Conservation (phyloP, 2,113 vertebrate genomes). For the Pelecanus crispus region DNA sequence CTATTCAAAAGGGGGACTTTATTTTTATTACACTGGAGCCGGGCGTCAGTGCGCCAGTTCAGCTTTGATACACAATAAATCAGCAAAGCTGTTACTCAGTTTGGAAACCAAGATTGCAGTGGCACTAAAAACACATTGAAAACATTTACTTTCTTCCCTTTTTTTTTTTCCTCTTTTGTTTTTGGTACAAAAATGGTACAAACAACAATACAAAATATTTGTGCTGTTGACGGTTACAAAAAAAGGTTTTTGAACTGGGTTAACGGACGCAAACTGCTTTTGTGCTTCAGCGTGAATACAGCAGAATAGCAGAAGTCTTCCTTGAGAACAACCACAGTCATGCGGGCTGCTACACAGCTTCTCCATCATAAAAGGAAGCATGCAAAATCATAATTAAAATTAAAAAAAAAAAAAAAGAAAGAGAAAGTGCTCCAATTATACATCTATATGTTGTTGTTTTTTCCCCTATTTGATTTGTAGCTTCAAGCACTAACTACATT, state of each 20-base stretch:
- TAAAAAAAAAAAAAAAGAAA: constrained; percentile 34
- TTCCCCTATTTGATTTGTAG: constrained; percentile 54
- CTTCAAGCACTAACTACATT: constrained; percentile 78
- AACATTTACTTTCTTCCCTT: constrained; percentile 75
- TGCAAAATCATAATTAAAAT: constrained; percentile 79
- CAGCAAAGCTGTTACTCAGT: constrained; percentile 83
- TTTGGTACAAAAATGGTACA: constrained; percentile 97
- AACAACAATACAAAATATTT: constrained; percentile 99
- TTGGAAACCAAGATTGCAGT: constrained; percentile 82
- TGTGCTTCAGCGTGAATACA: constrained; percentile 67
- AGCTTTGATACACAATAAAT: constrained; percentile 80
- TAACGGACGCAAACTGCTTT: constrained; percentile 73
- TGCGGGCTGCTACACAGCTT: constrained; percentile 81
- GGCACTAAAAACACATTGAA: constrained; percentile 89
- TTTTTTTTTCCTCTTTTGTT: constrained; percentile 49
- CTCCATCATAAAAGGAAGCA: constrained; percentile 86
- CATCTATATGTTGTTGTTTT: constrained; percentile 46
- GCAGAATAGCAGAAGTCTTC: constrained; percentile 73
- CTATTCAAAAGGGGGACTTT: constrained; percentile 71
- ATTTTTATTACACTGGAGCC: constrained; percentile 72
- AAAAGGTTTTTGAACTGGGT: constrained; percentile 75
- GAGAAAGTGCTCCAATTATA: constrained; percentile 68
- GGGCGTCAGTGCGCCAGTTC: constrained; percentile 41
- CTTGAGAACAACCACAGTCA: constrained; percentile 79
- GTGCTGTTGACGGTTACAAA: constrained; percentile 98